These are phyloP conservation scores for Adelphocoris suturalis DNA, from an alignment of 2,888 invertebrate species.

Conservation along the genomic window DNA sequence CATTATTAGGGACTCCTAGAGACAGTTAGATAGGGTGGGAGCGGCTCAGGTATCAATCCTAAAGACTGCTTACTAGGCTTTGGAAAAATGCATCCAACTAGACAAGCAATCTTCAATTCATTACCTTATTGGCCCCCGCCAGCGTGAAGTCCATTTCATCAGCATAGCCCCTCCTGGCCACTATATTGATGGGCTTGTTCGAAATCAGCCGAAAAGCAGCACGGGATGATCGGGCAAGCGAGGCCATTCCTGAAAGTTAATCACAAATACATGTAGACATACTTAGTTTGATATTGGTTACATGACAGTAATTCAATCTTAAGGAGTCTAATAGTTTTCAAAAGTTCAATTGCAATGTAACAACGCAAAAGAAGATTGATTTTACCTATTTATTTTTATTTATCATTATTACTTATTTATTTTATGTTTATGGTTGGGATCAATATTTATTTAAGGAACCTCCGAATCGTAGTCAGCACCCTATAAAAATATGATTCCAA, in stretches of 20 bases:
- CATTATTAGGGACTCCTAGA: too few species aligned
- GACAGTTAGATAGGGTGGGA: too few species aligned
- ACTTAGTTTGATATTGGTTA: background rate
- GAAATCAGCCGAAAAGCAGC: constrained; percentile 79
- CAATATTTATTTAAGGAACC: too few species aligned
- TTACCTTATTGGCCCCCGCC: constrained; percentile 92
- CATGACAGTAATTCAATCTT: background rate
- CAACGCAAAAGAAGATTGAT: background rate
- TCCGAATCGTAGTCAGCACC: too few species aligned
- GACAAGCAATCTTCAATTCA: background rate
- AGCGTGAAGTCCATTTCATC: constrained; percentile 92
- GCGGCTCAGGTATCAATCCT: too few species aligned
- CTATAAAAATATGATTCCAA: too few species aligned
- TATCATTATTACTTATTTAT: too few species aligned
- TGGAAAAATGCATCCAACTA: background rate
- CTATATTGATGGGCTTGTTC: constrained; percentile 80
- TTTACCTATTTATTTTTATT: too few species aligned
- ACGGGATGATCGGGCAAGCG: constrained; percentile 78
- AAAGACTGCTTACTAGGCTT: too few species aligned
- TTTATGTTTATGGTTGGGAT: too few species aligned
- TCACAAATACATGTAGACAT: background rate
- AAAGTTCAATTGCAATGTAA: background rate
- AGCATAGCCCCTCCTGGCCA: constrained; percentile 82
- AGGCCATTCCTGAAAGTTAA: constrained; percentile 73
- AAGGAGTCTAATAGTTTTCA: background rate